Percentiles rank a stretch among this genome's conserved stretches.
These are phyloP conservation scores for Bombus terrestris DNA, from an alignment of 1,140 invertebrate species.

Conservation along the genomic window DNA sequence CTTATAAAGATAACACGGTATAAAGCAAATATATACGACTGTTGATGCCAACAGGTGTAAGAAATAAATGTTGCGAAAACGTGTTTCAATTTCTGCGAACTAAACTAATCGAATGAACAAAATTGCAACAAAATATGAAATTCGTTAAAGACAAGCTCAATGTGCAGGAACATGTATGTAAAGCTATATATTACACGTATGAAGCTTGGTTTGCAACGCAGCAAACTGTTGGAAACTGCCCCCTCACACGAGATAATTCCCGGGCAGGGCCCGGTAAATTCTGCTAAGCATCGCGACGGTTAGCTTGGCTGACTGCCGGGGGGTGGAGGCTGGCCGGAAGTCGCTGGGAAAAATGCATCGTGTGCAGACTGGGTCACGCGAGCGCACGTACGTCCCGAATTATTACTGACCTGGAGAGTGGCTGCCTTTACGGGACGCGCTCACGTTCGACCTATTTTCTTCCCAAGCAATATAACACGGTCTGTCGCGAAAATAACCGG, in stretches of 20 bases:
- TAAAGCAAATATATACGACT: too few relatives aligned
- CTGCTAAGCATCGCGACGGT: conserved; percentile 12
- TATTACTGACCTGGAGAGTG: conserved; percentile 43
- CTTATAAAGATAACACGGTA: too few relatives aligned
- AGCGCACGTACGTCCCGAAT: conserved; percentile 36
- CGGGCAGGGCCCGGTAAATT: not conserved
- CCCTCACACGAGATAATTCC: not conserved
- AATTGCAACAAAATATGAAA: too few relatives aligned
- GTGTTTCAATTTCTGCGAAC: too few relatives aligned
- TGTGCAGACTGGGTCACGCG: conserved; percentile 8
- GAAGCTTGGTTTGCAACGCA: not conserved
- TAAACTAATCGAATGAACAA: too few relatives aligned
- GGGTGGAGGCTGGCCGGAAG: conserved; percentile 9
- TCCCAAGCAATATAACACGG: not conserved
- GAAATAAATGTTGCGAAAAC: too few relatives aligned
- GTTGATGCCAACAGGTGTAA: too few relatives aligned
- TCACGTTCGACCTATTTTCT: conserved; percentile 45
- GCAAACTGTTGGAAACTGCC: not conserved
- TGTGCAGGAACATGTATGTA: too few relatives aligned
- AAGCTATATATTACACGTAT: too few relatives aligned
- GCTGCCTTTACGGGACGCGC: conserved; percentile 24
- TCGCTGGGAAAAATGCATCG: conserved; percentile 44
- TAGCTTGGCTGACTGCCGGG: not conserved
- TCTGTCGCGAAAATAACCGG: not conserved
- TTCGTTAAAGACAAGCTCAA: too few relatives aligned